Percentiles rank a stretch among this genome's conserved stretches.
Evolutionary conservation across 2,888 invertebrate genomes (phyloP).

Genomic region (Scaptomyza tumidula): DNA sequence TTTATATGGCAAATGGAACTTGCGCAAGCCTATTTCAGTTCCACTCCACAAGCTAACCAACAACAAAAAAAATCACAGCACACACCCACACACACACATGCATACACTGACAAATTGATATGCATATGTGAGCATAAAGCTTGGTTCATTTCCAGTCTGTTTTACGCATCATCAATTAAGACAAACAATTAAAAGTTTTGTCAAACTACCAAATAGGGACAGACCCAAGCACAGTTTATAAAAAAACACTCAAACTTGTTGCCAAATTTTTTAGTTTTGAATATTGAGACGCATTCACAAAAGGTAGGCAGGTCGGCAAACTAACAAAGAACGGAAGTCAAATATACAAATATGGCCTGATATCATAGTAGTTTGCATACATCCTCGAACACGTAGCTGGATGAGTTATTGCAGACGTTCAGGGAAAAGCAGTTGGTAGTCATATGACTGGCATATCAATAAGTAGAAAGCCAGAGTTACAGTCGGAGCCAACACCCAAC

Average conservation of each 20-base stretch:
- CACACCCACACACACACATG: conserved; percentile 13
- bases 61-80: neutral
- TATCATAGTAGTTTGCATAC: conserved; percentile 65
- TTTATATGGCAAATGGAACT: conserved; percentile 47
- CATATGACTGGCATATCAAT: conserved; percentile 69
- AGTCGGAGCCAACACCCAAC: conserved; percentile 65
- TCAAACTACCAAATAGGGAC: conserved; percentile 42
- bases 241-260: conserved; percentile 34
- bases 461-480: conserved; percentile 72
- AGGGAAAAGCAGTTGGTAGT: conserved; percentile 49
- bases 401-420: conserved; percentile 59
- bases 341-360: conserved; percentile 63
- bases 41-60: conserved; percentile 18
- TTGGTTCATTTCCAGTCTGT: conserved; percentile 63
- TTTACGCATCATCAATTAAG: conserved; percentile 79
- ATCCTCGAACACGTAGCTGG: neutral
- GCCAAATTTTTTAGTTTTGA: conserved; percentile 49
- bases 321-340: conserved; percentile 65
- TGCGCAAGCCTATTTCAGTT: conserved; percentile 50
- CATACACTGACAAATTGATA: conserved; percentile 9
- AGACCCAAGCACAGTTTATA: conserved; percentile 8
- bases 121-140: conserved; percentile 48
- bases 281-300: conserved; percentile 16
- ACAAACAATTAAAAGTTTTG: conserved; percentile 71
- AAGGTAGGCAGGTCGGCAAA: conserved; percentile 34